Evolutionary conservation across 2,797 vertebrate species (phyloP).

Genomic region (Octomys mimax): DNA sequence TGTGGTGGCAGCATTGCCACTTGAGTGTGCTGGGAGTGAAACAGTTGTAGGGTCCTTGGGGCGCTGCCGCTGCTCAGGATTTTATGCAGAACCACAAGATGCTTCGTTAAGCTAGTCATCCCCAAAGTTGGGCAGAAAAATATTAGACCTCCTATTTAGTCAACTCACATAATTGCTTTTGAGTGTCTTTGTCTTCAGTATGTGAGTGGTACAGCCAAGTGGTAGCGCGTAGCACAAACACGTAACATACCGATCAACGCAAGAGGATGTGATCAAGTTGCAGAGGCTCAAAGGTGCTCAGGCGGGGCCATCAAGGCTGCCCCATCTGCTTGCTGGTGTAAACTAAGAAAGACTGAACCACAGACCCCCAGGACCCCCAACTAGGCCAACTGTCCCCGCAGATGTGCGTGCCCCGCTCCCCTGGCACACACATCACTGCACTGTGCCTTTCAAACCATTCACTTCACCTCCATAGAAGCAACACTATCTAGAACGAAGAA

Average conservation of each 20-base stretch:
- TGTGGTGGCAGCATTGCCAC: not conserved
- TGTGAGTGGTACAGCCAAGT: not conserved
- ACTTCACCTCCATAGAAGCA: conserved; percentile 63
- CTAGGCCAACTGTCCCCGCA: too few species aligned
- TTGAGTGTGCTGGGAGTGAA: not conserved
- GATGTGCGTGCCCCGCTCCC: not conserved
- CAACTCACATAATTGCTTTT: conserved; percentile 36
- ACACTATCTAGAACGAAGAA: conserved; percentile 74
- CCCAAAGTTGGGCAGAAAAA: conserved; percentile 40
- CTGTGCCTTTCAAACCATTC: conserved; percentile 70
- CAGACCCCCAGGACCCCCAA: not conserved
- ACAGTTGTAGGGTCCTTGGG: not conserved
- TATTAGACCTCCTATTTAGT: conserved; percentile 59
- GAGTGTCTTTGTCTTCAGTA: conserved; percentile 59
- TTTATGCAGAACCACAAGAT: conserved; percentile 1
- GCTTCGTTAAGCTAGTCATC: conserved; percentile 21
- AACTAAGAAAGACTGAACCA: not conserved
- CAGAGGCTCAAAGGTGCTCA: conserved; percentile 35
- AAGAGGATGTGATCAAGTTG: not conserved
- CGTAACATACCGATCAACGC: not conserved
- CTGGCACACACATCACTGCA: not conserved
- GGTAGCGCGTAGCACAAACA: not conserved
- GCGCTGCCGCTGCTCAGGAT: not conserved
- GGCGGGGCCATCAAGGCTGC: not conserved
- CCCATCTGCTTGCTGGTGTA: not conserved